phyloP scores from a whole-genome alignment of 2,797 vertebrate genomes.

The Lepus oiostolus region DNA sequence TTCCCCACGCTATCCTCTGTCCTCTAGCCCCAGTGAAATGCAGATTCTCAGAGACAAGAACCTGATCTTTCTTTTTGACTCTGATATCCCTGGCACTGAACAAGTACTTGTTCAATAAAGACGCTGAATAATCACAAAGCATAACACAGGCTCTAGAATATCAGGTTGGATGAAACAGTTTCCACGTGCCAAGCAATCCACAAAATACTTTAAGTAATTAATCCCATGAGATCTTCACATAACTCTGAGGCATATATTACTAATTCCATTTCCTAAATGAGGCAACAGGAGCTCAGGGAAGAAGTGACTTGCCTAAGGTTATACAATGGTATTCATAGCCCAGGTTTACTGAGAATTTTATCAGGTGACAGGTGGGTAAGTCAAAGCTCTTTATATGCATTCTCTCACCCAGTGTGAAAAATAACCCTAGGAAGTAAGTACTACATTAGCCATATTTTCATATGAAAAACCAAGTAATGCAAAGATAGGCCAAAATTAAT shows the following conservation, averaged over 20 bases:
- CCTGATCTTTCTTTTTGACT: background rate
- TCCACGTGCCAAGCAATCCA: background rate
- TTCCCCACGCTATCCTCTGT: background rate
- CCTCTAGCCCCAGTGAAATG: background rate
- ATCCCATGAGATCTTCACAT: background rate
- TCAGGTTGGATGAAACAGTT: slow-evolving; percentile 5
- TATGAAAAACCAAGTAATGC: slow-evolving; percentile 53
- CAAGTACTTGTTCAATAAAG: background rate
- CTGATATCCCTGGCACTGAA: background rate
- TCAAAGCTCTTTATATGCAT: background rate
- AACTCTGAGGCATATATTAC: slow-evolving; percentile 29
- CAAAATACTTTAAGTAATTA: slow-evolving; percentile 6
- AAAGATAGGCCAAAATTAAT: slow-evolving; percentile 61
- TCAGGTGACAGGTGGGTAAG: background rate
- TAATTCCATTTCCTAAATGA: slow-evolving; percentile 42
- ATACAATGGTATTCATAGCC: slow-evolving; percentile 7
- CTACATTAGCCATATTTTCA: slow-evolving; percentile 65
- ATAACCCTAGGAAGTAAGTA: slow-evolving; percentile 38
- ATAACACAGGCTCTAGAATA: background rate
- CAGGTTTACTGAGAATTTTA: slow-evolving; percentile 62
- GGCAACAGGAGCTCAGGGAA: slow-evolving; percentile 36
- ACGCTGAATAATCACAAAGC: slow-evolving; percentile 1
- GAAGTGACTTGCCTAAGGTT: slow-evolving; percentile 51
- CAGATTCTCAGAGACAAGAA: slow-evolving; percentile 3
- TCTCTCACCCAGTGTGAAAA: slow-evolving; percentile 52